Base-by-base conservation (phyloP, 2,888 invertebrate genomes). In the Caenorhabditis auriculariae region DNA sequence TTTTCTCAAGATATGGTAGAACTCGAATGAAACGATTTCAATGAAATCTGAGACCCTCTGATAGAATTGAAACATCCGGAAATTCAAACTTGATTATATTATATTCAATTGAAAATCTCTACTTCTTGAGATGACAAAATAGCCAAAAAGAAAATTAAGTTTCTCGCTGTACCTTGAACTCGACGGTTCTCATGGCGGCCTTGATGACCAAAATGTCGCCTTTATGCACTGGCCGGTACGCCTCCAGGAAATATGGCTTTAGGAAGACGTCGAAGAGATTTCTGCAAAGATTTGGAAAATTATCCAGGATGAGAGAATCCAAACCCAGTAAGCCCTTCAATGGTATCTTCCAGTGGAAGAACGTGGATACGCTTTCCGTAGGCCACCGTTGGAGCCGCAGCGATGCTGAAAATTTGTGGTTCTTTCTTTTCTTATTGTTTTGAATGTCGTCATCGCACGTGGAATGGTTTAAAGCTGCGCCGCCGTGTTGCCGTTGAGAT, bases 231-330 rank as follows among this genome's bases (percentile, higher is more conserved):
- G 98, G 98, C 67, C 98, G 88, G 86, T 98, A 98, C 1, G 96
- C 95, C 84, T 99, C 98, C 85, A 96, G 86, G 85, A 98, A 98
- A 85, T 99, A 98, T 1, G 96, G 98, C 85, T 98, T 98, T 80
- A 98, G 86, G 84, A 91, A 98, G 24, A 96, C 95, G 84, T 98
- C 95, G 83, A 96, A 96, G 42, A 92, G 84, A 83, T 91, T 92
- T 71, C 90, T 70, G 35, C 44, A 9, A 12, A 3, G 21, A 17
- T 61, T 9, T 12, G 7, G 5, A 28, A 9, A 29, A 5, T 32
- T 32, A 15, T 28, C 12, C 12, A 32, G 15, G 17, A 1, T n/a
- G 15, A 2, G 32, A 17, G 15, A 28, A 3, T n/a, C n/a, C 35
- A 35, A 86, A 93, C 89, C 96, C 96, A 70, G 94, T 91, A 54